phyloP scores from a whole-genome alignment of 1,140 invertebrate species.

The Achatina immaculata region DNA sequence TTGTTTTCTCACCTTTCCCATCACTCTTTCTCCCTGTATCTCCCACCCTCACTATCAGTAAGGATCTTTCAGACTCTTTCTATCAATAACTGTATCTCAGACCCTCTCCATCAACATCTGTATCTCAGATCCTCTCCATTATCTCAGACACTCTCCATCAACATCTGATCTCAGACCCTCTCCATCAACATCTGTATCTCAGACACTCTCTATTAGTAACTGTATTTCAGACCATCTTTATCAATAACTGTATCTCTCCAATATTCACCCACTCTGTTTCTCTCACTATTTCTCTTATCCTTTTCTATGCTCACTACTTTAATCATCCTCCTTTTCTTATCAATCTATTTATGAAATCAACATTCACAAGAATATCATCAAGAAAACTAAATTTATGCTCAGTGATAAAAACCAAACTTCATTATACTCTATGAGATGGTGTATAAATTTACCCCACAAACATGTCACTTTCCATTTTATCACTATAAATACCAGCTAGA shows the following conservation, averaged over 20 bases:
- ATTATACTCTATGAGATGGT: background rate
- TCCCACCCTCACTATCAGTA: background rate
- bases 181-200: background rate
- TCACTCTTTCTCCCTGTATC: constrained; percentile 4
- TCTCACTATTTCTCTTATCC: background rate
- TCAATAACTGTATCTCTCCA: background rate
- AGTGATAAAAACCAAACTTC: background rate
- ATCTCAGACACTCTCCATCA: background rate
- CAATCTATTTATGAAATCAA: background rate
- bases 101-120: background rate
- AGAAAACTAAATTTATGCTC: background rate
- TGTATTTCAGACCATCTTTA: background rate
- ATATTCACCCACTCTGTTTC: constrained; percentile 1
- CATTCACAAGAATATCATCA: background rate
- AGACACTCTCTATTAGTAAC: background rate
- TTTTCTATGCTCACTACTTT: background rate
- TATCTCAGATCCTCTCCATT: background rate
- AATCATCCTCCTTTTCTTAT: background rate
- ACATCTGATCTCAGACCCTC: background rate
- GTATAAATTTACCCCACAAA: too few species aligned
- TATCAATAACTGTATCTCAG: background rate
- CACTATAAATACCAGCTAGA: too few species aligned
- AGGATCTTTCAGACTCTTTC: background rate
- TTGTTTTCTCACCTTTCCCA: background rate
- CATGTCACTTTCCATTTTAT: too few species aligned